Base-by-base conservation (phyloP, 2,113 vertebrate genomes). In the Charadrius vociferus region DNA sequence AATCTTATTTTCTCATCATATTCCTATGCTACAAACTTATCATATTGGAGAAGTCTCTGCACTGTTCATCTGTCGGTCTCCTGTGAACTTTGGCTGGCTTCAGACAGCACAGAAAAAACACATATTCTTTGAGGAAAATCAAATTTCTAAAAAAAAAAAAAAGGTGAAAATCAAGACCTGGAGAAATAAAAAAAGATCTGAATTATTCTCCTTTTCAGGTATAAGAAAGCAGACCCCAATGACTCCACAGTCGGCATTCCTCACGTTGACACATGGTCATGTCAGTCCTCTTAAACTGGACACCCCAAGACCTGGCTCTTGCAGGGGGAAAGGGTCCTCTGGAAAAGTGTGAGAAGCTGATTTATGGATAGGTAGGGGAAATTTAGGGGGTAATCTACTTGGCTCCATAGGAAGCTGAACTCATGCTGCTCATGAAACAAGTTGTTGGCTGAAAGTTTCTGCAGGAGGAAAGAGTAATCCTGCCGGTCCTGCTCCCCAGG, bases 231-330 rank as follows among this genome's bases (percentile, higher is more conserved):
- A 88, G 19, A 65, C 2, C 8, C 4, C 19, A 19, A 7, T 4
- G 3, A 30, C 20, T 23, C 10, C 0, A 3, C 23, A n/a, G 17
- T 0, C 66, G 41, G 4, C 9, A 18, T 74, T 81, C 0, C 22
- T 13, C 18, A 17, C 0, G 0, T 6, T 29, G 30, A 53, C 36
- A 41, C 14, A 21, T 5, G 11, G 4, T 19, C 37, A 9, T 11
- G 10, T 13, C 23, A 3, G 16, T 15, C 4, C 6, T 50, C 16
- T 45, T 55, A 14, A 49, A 19, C 24, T 2, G 3, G 17, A 1
- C 15, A 5, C 9, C 14, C 11, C 18, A 19, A 29, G 41, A 71
- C 13, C 19, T 45, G n/a, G 12, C 4, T 53, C 3, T 50, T 79
- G 5, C 7, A 18, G 9, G 12, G 5, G 9, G 2, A 24, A 65